Evolutionary conservation across 2,113 vertebrate genomes (phyloP).

Genomic region (Labeo rohita): DNA sequence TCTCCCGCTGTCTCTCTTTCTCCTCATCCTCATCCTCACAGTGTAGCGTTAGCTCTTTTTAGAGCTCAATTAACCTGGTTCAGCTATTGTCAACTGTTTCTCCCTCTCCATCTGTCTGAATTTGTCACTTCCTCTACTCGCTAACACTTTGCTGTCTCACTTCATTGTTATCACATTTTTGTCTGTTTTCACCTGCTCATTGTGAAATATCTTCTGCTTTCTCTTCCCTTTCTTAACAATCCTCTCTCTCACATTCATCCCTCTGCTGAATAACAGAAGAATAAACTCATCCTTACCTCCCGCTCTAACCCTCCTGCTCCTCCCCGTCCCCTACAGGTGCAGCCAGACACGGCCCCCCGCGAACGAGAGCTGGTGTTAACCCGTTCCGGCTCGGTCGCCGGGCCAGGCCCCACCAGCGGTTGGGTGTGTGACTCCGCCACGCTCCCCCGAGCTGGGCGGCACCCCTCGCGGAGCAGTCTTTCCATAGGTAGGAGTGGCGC

Average conservation of each 20-base stretch:
- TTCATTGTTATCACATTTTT: conserved; percentile 15
- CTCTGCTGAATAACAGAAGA: conserved; percentile 49
- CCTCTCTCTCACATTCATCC: not conserved
- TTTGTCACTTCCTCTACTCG: conserved; percentile 4
- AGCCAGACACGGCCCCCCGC: conserved; percentile 70
- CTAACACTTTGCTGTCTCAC: conserved; percentile 1
- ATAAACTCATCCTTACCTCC: conserved; percentile 59
- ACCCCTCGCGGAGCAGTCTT: conserved; percentile 63
- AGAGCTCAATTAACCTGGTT: conserved; percentile 67
- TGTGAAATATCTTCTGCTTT: conserved; percentile 33
- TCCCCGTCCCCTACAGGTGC: conserved; percentile 72
- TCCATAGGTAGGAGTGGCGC: conserved; percentile 66
- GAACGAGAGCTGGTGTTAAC: conserved; percentile 78
- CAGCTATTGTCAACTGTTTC: conserved; percentile 38
- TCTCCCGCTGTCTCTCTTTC: conserved; percentile 64
- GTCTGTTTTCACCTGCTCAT: conserved; percentile 45
- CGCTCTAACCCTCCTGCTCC: conserved; percentile 71
- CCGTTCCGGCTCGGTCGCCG: conserved; percentile 71
- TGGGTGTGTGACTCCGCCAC: conserved; percentile 77
- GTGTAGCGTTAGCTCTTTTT: conserved; percentile 75
- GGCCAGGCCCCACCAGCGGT: conserved; percentile 63
- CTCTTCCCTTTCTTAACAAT: not conserved
- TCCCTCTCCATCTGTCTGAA: conserved; percentile 53
- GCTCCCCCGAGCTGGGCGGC: conserved; percentile 72
- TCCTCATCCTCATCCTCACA: conserved; percentile 67